Percentiles rank a stretch among this genome's conserved stretches.
Evolutionary conservation across 37 sponge, comb jelly and placozoan species (phyloP).

Genomic region (Crambe crambe): DNA sequence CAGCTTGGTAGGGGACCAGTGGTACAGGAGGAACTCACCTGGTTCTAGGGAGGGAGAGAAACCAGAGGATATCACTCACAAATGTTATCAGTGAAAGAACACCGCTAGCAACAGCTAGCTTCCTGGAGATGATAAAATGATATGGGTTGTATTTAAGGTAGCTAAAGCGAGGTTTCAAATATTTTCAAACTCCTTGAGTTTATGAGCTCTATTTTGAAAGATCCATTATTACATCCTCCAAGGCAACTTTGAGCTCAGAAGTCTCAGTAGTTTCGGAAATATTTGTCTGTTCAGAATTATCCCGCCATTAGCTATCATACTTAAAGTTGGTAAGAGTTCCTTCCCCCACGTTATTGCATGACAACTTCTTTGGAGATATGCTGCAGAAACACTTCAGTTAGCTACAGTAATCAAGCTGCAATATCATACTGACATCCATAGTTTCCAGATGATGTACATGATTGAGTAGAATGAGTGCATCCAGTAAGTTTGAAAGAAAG

Average conservation of each 20-base stretch:
- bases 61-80: constrained; percentile 54
- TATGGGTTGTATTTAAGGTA: too few species aligned
- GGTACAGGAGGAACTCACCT: constrained; percentile 48
- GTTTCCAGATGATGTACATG: constrained; percentile 47
- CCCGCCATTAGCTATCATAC: too few species aligned
- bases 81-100: constrained; percentile 26
- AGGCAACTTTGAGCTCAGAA: too few species aligned
- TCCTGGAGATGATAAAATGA: too few species aligned
- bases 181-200: too few species aligned
- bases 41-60: constrained; percentile 63
- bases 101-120: constrained; percentile 19
- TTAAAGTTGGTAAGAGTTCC: constrained; percentile 27
- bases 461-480: constrained; percentile 54
- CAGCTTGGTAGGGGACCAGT: background rate
- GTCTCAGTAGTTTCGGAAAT: too few species aligned
- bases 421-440: constrained; percentile 66
- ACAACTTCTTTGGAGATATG: constrained; percentile 46
- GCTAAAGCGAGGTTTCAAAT: too few species aligned
- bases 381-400: too few species aligned
- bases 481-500: constrained; percentile 54
- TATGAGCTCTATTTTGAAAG: too few species aligned
- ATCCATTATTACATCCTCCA: too few species aligned
- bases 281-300: too few species aligned
- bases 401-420: too few species aligned
- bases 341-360: constrained; percentile 60